Evolutionary conservation across 2,888 invertebrate genomes (phyloP), one percentile per base, ranked within the genome.

Genomic region (Amiota minor): DNA sequence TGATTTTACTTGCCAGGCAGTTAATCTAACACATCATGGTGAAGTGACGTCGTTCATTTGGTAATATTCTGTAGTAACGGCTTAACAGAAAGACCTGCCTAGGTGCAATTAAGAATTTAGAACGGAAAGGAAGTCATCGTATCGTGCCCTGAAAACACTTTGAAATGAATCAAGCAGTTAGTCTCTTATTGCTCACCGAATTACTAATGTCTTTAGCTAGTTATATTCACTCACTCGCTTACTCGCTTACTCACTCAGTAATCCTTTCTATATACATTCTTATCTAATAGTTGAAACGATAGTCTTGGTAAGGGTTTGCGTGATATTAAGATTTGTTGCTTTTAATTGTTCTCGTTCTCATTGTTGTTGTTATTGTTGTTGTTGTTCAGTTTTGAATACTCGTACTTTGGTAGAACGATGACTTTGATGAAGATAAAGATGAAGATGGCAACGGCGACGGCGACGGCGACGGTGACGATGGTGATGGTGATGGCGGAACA

Each of bases 61-160:
- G 23, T 23, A 23, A 23, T 23, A 23, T 74, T 75, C 77, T 73
- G 75, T 53, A 56, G 71, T 73, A 77, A 80, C 81, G 76, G 80
- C 76, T 85, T 82, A 85, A 84, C 84, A 84, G 86, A 85, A 84
- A 85, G 71, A 75, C 76, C 78, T 80, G 82, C 84, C 82, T 84
- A 85, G 86, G 82, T 85, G 86, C 86, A 86, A 85, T 85, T 86
- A 85, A 84, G 84, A 82, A 84, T 86, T 84, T 84, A 80, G 77
- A 80, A 86, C 86, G 86, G 83, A 81, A 83, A 23, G 23, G 23
- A 23, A 23, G 23, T 23, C 23, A 3, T 23, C 3, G 23, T 23
- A 81, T 85, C 55, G 71, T 55, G 23, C 46, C n/a, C 69, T 56
- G 9, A 23, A 62, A 62, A 45, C 35, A 11, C 35, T 62, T 62